Percentiles rank a stretch among this genome's conserved stretches.
Evolutionary conservation across 2,113 vertebrate species (phyloP).

Genomic region (Alaudala cheleensis): DNA sequence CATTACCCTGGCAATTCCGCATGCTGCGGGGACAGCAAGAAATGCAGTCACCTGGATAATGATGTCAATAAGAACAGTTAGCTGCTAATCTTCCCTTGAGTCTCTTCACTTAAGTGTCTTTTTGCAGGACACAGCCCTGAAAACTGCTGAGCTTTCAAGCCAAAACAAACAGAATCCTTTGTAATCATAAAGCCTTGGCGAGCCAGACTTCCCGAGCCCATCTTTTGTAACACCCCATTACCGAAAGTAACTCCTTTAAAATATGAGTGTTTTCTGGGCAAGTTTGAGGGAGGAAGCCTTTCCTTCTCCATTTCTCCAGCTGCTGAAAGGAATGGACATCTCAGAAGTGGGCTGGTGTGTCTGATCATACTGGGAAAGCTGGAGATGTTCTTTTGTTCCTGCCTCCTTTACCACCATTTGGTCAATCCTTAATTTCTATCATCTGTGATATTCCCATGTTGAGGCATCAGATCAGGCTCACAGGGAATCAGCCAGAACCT

Average conservation of each 20-base stretch:
- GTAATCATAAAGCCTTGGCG: not conserved
- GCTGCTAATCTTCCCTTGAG: not conserved
- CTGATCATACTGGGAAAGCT: not conserved
- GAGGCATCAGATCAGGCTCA: not conserved
- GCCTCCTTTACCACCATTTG: not conserved
- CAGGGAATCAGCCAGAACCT: not conserved
- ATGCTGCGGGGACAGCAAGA: not conserved
- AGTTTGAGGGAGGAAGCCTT: not conserved
- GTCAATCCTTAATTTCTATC: not conserved
- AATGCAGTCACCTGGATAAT: conserved; percentile 3
- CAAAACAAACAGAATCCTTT: not conserved
- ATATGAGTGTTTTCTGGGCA: not conserved
- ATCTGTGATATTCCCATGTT: not conserved
- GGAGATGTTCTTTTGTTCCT: not conserved
- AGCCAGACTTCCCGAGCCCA: not conserved
- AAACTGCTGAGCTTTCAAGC: not conserved
- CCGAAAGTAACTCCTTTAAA: not conserved
- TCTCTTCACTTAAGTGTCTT: not conserved
- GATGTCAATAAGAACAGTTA: not conserved
- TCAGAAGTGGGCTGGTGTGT: not conserved
- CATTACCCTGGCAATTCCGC: not conserved
- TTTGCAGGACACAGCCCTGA: not conserved
- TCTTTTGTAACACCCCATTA: not conserved
- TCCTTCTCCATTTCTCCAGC: not conserved
- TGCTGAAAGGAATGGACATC: not conserved